Evolutionary conservation across 2,797 vertebrate species (phyloP), one percentile per base, ranked within the genome.

Genomic region (Spizella passerina): DNA sequence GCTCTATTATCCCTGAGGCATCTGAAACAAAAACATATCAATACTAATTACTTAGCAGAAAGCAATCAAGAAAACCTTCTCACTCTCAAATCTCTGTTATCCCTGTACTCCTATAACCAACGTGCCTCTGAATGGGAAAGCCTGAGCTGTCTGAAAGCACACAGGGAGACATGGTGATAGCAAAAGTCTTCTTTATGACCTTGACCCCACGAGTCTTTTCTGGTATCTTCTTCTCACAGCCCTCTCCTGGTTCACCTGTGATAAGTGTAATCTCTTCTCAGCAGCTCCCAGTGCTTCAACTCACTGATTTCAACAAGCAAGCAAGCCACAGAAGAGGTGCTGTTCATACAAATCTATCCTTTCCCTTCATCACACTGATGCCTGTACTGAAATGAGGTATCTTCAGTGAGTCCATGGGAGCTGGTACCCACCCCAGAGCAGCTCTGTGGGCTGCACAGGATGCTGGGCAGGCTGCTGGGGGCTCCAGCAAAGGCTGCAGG

Each of bases 241-340:
- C 69, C 77, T 91, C 69, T 92, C 72, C 82, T 92, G 93, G 79
- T 86, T 96, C 86, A 95, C 93, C 95, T 92, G 55, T 64, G 95
- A 94, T 97, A 96, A 97, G 61, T 83, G 47, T 94, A 96, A 96
- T 96, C 94, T 95, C 81, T 78, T 68, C 72, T 84, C 64, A 69
- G 89, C 94, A 95, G 94, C 49, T 95, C 79, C 90, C 72, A 59
- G 3, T 68, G 77, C 88, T 94, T 93, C 90, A 55, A 59, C 72
- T 92, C 81, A 73, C 65, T 93, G 90, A 95, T 94, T 97, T 94
- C 78, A 95, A 88, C 94, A 86, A 85, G 59, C 73, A 72, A 65
- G 49, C 46, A 24, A 55, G 65, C 46, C 89, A 59, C 29, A 86
- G 76, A 87, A 86, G 82, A 82, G 83, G 27, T 72, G 82, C 10